Percentiles rank a stretch among this genome's conserved stretches.
Conservation (phyloP, 2,113 vertebrate species). For the Accipiter cooperii region DNA sequence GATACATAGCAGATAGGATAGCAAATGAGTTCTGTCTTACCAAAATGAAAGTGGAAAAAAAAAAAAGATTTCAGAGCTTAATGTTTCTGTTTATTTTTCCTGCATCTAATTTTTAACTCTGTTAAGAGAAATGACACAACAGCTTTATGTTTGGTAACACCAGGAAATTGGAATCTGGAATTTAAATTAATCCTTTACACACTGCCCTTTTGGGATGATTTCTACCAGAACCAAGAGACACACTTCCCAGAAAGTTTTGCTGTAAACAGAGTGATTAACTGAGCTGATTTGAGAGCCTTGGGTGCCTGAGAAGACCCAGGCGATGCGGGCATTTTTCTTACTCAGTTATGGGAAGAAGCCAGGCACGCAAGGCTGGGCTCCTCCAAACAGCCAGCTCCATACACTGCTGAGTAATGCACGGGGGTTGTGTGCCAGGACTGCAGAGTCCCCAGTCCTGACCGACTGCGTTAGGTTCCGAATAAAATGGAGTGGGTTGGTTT, state of each 20-base stretch:
- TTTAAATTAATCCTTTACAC: not conserved
- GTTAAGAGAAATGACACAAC: not conserved
- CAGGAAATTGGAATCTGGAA: not conserved
- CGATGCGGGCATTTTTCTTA: not conserved
- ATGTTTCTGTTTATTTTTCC: not conserved
- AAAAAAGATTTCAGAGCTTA: not conserved
- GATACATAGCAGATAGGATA: not conserved
- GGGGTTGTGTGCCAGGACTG: conserved; percentile 22
- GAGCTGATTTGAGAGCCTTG: not conserved
- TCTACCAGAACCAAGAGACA: not conserved
- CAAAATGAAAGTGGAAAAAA: not conserved
- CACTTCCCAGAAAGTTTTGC: not conserved
- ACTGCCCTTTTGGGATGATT: not conserved
- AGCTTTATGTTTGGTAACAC: not conserved
- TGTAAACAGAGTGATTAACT: not conserved
- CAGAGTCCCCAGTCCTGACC: not conserved
- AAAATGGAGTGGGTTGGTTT: not conserved
- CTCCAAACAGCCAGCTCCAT: not conserved
- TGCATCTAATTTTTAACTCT: not conserved
- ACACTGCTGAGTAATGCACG: conserved; percentile 24
- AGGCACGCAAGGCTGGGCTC: not conserved
- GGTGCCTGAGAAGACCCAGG: not conserved
- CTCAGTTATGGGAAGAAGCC: not conserved
- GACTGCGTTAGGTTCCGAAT: not conserved
- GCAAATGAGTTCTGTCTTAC: not conserved